Base-by-base conservation (phyloP, 2,797 vertebrate species). In the Dendrocincla tyrannina region DNA sequence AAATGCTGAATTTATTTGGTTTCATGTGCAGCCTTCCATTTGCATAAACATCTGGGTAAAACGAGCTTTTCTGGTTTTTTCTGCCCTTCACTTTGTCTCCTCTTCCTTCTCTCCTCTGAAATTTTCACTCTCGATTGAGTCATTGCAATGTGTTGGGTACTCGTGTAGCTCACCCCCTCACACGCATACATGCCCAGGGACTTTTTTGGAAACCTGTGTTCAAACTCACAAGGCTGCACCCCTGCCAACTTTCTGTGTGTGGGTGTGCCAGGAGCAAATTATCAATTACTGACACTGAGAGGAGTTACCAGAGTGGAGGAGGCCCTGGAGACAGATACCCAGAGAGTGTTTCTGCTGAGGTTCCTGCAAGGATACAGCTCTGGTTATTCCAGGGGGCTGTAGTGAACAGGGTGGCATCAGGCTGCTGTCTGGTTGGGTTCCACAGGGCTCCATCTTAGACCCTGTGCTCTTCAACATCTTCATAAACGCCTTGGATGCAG, bases 151-250 rank as follows among this genome's bases (percentile, higher is more conserved):
- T 49, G 35, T 69, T 8, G 1, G 42, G 25, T 72, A 6, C 35
- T 60, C 2, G 1, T 79, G 50, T 55, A 66, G 56, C 67, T 93
- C 67, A 25, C 39, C 32, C 33, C 42, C 44, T 87, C 41, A 25
- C 63, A 56, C 39, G 24, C 8, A 12, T 32, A 27, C 42, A 0
- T 11, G 39, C n/a, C n/a, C 2, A 1, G 33, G 30, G 44, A 17
- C 24, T 76, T 82, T 73, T 63, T 79, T 58, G 35, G 80, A 62
- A 85, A 37, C 39, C 50, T 79, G 44, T 37, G 33, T 84, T 86
- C 17, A 59, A 60, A 56, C n/a, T 84, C 72, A 15, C 14, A 60
- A 39, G 76, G 44, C 78, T 59, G 55, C 33, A 41, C 17, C 20
- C 17, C 24, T 82, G 60, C 59, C 67, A 69, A 0, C 13, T 50